phyloP scores from a whole-genome alignment of 2,888 invertebrate genomes.

The Eulithis testata region DNA sequence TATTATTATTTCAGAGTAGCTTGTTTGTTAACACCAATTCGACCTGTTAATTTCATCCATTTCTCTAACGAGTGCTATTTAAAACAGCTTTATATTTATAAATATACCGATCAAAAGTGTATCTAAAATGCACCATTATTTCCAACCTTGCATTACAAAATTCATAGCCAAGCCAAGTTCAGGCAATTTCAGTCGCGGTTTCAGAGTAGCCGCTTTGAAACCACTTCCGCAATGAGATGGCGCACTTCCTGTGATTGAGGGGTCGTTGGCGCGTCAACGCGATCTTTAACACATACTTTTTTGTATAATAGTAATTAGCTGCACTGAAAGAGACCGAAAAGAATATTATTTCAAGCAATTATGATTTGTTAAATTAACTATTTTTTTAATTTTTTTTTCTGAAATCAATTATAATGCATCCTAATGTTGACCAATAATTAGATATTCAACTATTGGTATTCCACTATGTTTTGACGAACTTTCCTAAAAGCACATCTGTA shows the following conservation, averaged over 20 bases:
- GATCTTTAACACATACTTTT: constrained; percentile 32
- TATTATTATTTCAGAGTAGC: too few species aligned
- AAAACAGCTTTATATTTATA: background rate
- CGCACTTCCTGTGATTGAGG: constrained; percentile 85
- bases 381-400: too few species aligned
- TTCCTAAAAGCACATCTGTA: background rate
- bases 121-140: background rate
- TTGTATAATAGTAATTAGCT: constrained; percentile 34
- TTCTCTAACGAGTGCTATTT: too few species aligned
- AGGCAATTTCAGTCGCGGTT: constrained; percentile 28
- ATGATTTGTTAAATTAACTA: too few species aligned
- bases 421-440: too few species aligned
- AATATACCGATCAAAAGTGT: background rate
- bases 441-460: too few species aligned
- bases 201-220: constrained; percentile 58
- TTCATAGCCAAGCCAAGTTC: constrained; percentile 14
- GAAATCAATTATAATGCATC: too few species aligned
- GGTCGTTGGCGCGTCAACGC: constrained; percentile 39
- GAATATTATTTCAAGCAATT: too few species aligned
- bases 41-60: too few species aligned
- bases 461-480: constrained; percentile 4
- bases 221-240: constrained; percentile 85
- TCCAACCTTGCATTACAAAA: constrained; percentile 11
- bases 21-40: too few species aligned
- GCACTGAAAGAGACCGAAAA: background rate